A percentile compares a stretch with the other conserved stretches of the same genome.
These are phyloP conservation scores for Nicator chloris DNA, from an alignment of 2,113 vertebrate genomes.

Conservation along the genomic window DNA sequence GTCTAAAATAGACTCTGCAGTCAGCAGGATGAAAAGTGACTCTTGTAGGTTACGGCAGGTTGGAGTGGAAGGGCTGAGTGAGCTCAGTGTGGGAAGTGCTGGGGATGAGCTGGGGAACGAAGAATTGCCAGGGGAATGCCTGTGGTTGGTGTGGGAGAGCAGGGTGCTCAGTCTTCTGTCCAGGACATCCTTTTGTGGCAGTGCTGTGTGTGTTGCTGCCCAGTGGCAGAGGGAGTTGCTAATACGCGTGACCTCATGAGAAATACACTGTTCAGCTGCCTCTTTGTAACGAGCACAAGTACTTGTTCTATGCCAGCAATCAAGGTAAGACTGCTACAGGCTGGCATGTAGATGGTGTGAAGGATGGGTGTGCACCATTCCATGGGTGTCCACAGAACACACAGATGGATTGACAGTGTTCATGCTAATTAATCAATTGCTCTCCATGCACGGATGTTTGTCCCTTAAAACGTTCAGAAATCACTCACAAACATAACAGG, in stretches of 20 bases:
- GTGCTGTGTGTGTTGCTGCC: not conserved
- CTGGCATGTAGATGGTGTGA: not conserved
- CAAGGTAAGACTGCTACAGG: not conserved
- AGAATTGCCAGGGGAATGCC: not conserved
- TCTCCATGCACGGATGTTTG: not conserved
- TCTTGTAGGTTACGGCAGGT: not conserved
- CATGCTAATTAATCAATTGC: not conserved
- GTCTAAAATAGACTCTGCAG: not conserved
- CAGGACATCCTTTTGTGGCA: not conserved
- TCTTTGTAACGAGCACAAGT: not conserved
- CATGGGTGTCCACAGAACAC: not conserved
- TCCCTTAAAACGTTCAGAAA: not conserved
- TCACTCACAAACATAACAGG: not conserved
- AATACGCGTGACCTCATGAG: not conserved
- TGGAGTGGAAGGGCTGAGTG: not conserved
- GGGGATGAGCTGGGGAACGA: not conserved
- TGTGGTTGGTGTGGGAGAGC: fast-evolving
- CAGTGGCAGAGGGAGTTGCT: not conserved
- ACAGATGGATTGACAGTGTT: not conserved
- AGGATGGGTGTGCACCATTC: not conserved
- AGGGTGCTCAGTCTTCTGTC: fast-evolving
- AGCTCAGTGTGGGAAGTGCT: not conserved
- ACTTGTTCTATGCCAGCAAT: not conserved
- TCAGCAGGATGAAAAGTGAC: not conserved
- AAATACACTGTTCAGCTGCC: not conserved